Evolutionary conservation across 2,888 invertebrate genomes (phyloP), one percentile per base, ranked within the genome.

Genomic region (Drosophila tripunctata): DNA sequence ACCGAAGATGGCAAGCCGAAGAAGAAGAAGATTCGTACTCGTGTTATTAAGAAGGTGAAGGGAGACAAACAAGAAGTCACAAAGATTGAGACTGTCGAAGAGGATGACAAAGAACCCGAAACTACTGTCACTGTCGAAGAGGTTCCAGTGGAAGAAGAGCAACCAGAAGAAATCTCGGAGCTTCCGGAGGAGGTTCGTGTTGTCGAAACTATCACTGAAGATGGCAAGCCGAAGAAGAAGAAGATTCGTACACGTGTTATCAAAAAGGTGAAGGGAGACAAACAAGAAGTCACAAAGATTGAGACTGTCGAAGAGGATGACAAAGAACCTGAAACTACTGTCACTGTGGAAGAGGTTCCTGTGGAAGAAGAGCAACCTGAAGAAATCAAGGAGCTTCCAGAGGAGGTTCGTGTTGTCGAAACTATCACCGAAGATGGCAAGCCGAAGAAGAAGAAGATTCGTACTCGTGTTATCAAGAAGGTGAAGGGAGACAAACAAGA

Each of bases 51-150:
- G 48, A 76, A 73, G 60, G 38, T 67, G 6, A 73, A 71, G 63
- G 76, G 68, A 36, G 67, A 48, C 55, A 76, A 70, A 30, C 66
- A 70, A 63, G 69, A 75, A 56, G 63, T 75, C 15, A 75, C 75
- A 3, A 72, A 75, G 45, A 69, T 75, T 31, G 72, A 75, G 43
- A 72, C 69, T 3, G 72, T 75, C 8, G 72, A 72, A 48, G 75
- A 72, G 51, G 71, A 69, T 58, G 72, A 67, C 48, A 75, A 72
- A 7, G 63, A 55, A 35, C 68, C 72, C 2, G 69, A 67, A 51
- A 63, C 69, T 0, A 69, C 65, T 17, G 67, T 74, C 6, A 67
- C 67, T 4, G 63, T 74, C 1, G 63, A 70, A 44, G 73, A 73
- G 17, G 36, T 17, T 31, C 62, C 69, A 6, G 10, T 67, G 12